Evolutionary conservation across 2,113 vertebrate genomes (phyloP).

Genomic region (Tragelaphus scriptus): DNA sequence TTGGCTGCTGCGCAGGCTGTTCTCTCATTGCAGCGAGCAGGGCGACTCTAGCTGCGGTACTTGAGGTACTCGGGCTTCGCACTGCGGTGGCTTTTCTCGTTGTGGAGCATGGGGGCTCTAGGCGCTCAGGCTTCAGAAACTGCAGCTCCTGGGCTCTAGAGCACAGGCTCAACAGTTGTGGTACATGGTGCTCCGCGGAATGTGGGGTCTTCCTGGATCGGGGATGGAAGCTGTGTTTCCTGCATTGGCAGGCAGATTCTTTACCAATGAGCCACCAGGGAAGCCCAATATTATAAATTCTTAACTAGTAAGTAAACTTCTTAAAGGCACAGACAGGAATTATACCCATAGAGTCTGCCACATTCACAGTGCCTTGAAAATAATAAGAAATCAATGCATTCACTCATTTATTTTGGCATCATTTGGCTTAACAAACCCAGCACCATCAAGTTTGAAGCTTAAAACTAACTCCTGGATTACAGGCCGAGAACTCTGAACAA

Average conservation of each 20-base stretch:
- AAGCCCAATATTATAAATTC: background rate
- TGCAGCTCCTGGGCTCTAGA: background rate
- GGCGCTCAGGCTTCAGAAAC: fast-evolving
- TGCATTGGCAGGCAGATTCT: background rate
- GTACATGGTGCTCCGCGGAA: background rate
- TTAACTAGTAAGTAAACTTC: conserved; percentile 16
- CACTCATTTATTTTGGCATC: background rate
- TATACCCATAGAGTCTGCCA: background rate
- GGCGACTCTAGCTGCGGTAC: background rate
- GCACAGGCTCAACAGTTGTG: background rate
- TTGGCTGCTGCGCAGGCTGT: background rate
- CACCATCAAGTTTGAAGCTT: conserved; percentile 3
- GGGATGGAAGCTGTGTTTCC: background rate
- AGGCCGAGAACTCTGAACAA: background rate
- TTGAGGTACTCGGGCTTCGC: background rate
- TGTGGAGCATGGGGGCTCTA: background rate
- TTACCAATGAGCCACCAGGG: background rate
- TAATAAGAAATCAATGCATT: background rate
- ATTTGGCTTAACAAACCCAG: background rate
- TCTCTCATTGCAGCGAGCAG: background rate
- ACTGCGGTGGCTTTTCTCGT: background rate
- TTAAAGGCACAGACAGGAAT: background rate
- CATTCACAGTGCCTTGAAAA: background rate
- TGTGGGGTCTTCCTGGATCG: background rate
- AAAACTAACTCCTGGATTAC: background rate